Base-by-base conservation (phyloP, 2,888 invertebrate species). In the Synergus umbraculus region DNA sequence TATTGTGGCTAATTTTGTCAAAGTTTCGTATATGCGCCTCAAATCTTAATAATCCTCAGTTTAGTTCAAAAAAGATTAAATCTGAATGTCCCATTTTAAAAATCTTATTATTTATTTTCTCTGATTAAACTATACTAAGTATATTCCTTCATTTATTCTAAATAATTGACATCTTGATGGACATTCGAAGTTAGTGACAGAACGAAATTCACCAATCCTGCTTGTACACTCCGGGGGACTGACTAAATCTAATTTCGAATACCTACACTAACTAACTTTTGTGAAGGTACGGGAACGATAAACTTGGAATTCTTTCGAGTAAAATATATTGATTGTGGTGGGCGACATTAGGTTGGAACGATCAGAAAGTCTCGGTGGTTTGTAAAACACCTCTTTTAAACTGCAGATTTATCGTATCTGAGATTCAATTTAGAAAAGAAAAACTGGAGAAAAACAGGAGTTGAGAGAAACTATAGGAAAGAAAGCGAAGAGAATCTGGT, bases 121-220 rank as follows among this genome's bases (percentile, higher is more conserved):
- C 22, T 29, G 22, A 29, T 29, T 29, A 29, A 29, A 29, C 22
- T 29, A 29, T 29, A 29, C 22, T 29, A 29, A 29, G 0, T 29
- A 29, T 29, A 29, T 29, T 29, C 22, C 22, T 29, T 73, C 54
- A n/a, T 73, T 54, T 49, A 49, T 69, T 49, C 10, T 64, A 54
- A 41, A 65, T 78, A 76, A 78, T 78, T 76, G 69, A n/a, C 60
- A 69, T 13, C 60, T 73, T 46, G 67, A 78, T 73, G 37, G 69
- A 58, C 60, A 58, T 78, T 9, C 44, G 64, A 46, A 64, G 22
- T 67, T 54, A 69, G 43, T 69, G 69, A 58, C 22, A 78, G 54
- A 69, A 60, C 46, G 73, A 37, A 73, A 73, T 73, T 54, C 73
- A 37, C 73, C 15, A 73, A 73, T 49, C 37, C 54, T 54, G 37